phyloP scores from a whole-genome alignment of 92 coral and sea anemone genomes.

The Porites rus region DNA sequence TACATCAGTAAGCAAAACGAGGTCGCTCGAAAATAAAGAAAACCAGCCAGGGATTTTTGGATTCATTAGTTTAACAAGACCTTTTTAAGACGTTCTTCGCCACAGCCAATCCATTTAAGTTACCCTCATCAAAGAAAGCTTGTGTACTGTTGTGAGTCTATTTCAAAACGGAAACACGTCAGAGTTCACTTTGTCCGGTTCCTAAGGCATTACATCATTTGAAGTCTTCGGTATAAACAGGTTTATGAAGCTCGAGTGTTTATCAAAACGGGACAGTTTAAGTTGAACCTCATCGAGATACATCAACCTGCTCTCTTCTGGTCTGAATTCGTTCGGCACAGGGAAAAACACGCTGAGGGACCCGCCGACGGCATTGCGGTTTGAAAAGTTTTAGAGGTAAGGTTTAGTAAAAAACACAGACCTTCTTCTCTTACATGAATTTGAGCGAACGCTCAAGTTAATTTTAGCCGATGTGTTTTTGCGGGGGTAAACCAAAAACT shows the following conservation, averaged over 20 bases:
- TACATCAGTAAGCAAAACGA: not conserved
- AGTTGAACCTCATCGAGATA: not conserved
- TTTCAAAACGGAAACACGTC: constrained; percentile 35
- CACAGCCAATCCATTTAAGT: not conserved
- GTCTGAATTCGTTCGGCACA: not conserved
- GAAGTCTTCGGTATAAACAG: not conserved
- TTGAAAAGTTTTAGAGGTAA: constrained; percentile 3
- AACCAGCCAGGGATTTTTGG: not conserved
- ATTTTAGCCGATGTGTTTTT: not conserved
- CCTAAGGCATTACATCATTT: constrained; percentile 33
- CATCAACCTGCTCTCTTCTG: not conserved
- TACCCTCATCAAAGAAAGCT: not conserved
- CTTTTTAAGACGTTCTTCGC: not conserved
- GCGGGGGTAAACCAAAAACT: not conserved
- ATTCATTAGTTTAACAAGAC: not conserved
- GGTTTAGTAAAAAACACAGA: not conserved
- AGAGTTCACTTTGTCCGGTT: constrained; percentile 23
- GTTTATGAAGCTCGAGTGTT: constrained; percentile 23
- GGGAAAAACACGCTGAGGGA: not conserved
- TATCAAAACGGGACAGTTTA: constrained; percentile 2
- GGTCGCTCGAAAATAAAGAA: not conserved
- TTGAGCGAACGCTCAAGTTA: too few relatives aligned
- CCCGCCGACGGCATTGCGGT: not conserved
- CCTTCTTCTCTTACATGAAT: not conserved
- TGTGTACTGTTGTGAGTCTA: not conserved